phyloP scores from a whole-genome alignment of 2,113 vertebrate species.

The Forbesichthys papilliferus region DNA sequence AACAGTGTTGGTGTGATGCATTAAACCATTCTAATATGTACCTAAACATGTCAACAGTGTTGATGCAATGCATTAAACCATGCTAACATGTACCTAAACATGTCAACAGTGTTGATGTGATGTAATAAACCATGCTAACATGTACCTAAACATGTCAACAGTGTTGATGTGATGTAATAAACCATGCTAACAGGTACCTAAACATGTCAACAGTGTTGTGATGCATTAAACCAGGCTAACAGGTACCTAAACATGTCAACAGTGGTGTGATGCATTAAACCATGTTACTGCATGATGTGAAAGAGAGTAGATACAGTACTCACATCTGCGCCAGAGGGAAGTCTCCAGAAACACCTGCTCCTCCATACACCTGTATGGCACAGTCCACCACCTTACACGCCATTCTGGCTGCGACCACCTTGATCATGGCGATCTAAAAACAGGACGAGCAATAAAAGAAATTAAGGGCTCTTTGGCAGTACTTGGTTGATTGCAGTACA shows the following conservation, averaged over 20 bases:
- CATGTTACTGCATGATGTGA: no score
- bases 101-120: no score
- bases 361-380: constrained; percentile 88
- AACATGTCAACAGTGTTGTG: fast-evolving
- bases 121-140: no score
- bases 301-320: constrained; percentile 57
- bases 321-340: constrained; percentile 89
- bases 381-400: constrained; percentile 85
- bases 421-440: constrained; percentile 90
- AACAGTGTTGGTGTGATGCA: background rate
- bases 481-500: no score
- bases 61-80: no score
- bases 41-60: no score
- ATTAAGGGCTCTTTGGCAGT: no score
- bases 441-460: background rate
- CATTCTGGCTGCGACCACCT: constrained; percentile 85
- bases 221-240: background rate
- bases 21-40: background rate
- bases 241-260: constrained; percentile 78
- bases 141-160: no score
- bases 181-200: constrained; percentile 76
- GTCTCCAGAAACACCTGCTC: constrained; percentile 87
- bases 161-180: no score
- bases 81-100: no score
- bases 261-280: background rate